Percentiles rank a stretch among this genome's conserved stretches.
Evolutionary conservation across 2,888 invertebrate genomes (phyloP).

Genomic region (Polymixis flavicincta): DNA sequence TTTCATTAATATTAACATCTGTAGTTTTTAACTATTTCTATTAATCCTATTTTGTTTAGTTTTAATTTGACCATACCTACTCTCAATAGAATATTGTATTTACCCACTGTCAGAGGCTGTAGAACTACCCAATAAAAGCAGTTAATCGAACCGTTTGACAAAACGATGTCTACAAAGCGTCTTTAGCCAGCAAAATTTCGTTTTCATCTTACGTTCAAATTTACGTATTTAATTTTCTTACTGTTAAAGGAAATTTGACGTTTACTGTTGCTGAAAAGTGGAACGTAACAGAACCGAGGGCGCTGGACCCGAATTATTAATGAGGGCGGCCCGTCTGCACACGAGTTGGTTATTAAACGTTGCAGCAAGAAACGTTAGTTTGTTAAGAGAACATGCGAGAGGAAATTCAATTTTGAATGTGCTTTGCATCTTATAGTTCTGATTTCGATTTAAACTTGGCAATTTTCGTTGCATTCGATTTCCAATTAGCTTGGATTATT

Average conservation of each 20-base stretch:
- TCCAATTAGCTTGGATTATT: neutral
- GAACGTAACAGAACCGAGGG: slow-evolving; percentile 59
- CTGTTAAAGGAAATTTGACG: slow-evolving; percentile 49
- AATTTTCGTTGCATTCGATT: slow-evolving; percentile 11
- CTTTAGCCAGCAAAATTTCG: slow-evolving; percentile 11
- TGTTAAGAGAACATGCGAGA: slow-evolving; percentile 47
- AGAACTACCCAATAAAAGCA: slow-evolving; percentile 2
- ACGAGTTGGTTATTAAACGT: slow-evolving; percentile 62
- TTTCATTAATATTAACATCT: too few species aligned
- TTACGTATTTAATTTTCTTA: slow-evolving; percentile 56
- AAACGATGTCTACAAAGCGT: slow-evolving; percentile 12
- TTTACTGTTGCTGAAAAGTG: slow-evolving; percentile 53
- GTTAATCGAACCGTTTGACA: slow-evolving; percentile 15
- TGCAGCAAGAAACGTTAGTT: slow-evolving; percentile 63
- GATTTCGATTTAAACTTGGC: slow-evolving; percentile 5
- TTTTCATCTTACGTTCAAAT: slow-evolving; percentile 44
- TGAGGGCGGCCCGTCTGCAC: slow-evolving; percentile 61
- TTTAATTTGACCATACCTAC: neutral
- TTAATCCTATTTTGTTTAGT: too few species aligned
- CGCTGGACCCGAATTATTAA: slow-evolving; percentile 69
- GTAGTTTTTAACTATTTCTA: too few species aligned
- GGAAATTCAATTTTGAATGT: slow-evolving; percentile 41
- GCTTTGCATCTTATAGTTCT: slow-evolving; percentile 32
- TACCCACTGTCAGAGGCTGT: neutral
- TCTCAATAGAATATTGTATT: slow-evolving; percentile 2